These are phyloP conservation scores for Cantharis rustica DNA, from an alignment of 2,888 invertebrate genomes.

Conservation along the genomic window DNA sequence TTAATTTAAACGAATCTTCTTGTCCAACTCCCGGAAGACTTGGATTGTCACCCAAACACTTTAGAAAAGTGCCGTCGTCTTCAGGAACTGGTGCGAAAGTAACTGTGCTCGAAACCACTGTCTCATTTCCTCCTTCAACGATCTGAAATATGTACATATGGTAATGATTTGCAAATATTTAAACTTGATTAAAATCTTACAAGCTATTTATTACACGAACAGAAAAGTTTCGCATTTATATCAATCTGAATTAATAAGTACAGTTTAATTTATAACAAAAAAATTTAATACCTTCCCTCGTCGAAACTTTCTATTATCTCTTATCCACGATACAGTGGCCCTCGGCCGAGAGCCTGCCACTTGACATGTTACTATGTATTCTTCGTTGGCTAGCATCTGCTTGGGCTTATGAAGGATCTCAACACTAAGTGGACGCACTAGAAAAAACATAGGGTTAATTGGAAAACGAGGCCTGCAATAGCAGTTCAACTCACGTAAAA, in stretches of 20 bases:
- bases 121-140: slow-evolving; percentile 69
- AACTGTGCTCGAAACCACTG: slow-evolving; percentile 75
- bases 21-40: slow-evolving; percentile 74
- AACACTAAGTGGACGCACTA: slow-evolving; percentile 82
- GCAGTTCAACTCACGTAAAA: slow-evolving; percentile 72
- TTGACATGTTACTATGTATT: slow-evolving; percentile 80
- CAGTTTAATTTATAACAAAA: background rate
- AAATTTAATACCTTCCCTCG: slow-evolving; percentile 72
- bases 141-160: slow-evolving; percentile 57
- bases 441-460: slow-evolving; percentile 40
- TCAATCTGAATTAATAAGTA: background rate
- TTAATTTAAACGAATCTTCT: slow-evolving; percentile 81
- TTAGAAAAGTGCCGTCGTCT: slow-evolving; percentile 81
- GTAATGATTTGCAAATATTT: background rate
- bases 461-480: background rate
- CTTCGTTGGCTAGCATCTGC: slow-evolving; percentile 77
- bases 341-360: slow-evolving; percentile 85
- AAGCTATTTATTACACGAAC: background rate
- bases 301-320: slow-evolving; percentile 77
- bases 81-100: slow-evolving; percentile 83
- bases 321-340: slow-evolving; percentile 83
- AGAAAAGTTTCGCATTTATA: background rate
- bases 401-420: slow-evolving; percentile 77
- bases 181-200: background rate
- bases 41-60: slow-evolving; percentile 86